Evolutionary conservation across 1,140 invertebrate genomes (phyloP).

Genomic region (Brachionus manjavacas): DNA sequence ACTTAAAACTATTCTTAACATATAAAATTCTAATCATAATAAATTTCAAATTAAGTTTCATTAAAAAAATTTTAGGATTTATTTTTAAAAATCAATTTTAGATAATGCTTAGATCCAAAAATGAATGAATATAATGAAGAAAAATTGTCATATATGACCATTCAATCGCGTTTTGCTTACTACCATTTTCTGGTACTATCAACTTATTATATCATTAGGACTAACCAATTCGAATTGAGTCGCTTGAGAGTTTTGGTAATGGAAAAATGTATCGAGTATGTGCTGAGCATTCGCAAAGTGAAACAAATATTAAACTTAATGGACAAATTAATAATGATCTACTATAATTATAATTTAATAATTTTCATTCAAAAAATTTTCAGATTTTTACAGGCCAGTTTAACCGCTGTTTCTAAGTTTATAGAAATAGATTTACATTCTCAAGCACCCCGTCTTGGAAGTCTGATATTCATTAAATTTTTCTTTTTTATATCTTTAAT

Average conservation of each 20-base stretch:
- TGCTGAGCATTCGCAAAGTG: not conserved
- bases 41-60: not conserved
- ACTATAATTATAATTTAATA: not conserved
- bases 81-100: not conserved
- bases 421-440: not conserved
- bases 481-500: not conserved
- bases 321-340: not conserved
- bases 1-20: not conserved
- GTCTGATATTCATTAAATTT: not conserved
- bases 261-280: not conserved
- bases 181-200: not conserved
- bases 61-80: not conserved
- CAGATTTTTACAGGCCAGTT: not conserved
- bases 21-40: not conserved
- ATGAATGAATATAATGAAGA: not conserved
- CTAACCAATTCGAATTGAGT: not conserved
- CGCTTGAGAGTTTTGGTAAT: not conserved
- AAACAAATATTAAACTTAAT: not conserved
- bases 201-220: not conserved
- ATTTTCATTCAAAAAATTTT: not conserved
- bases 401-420: not conserved
- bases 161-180: not conserved
- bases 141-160: not conserved
- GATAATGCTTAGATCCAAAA: not conserved
- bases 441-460: not conserved